These are phyloP conservation scores for Arnoldichthys spilopterus DNA, from an alignment of 2,797 vertebrate species.

Conservation along the genomic window DNA sequence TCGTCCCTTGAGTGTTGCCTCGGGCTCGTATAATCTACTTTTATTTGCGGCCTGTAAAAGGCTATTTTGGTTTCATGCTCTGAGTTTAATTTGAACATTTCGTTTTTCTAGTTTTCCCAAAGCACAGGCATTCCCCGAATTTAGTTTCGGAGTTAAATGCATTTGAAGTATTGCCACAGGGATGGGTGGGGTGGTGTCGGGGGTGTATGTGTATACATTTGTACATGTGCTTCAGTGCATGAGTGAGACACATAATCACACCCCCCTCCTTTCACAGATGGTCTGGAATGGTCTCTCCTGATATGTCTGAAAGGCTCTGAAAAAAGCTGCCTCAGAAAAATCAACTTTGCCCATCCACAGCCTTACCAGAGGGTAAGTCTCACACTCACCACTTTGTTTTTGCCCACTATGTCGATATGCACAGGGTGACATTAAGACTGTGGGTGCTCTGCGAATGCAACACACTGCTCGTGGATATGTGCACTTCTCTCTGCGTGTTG, in stretches of 20 bases:
- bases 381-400: neutral
- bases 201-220: too few species aligned
- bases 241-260: neutral
- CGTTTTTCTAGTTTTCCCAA: neutral
- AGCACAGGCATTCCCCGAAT: neutral
- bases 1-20: neutral
- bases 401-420: neutral
- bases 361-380: slow-evolving; percentile 83
- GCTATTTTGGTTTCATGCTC: neutral
- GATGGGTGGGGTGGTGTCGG: too few species aligned
- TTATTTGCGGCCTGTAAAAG: slow-evolving; percentile 26
- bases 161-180: neutral
- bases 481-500: slow-evolving; percentile 12
- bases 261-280: slow-evolving; percentile 60
- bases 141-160: neutral
- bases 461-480: neutral
- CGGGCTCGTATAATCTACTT: slow-evolving; percentile 1
- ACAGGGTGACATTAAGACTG: neutral
- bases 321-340: slow-evolving; percentile 79
- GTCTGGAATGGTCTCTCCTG: slow-evolving; percentile 81
- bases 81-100: neutral
- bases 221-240: neutral
- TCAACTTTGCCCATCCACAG: slow-evolving; percentile 74
- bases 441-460: neutral
- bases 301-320: slow-evolving; percentile 82